Base-by-base conservation (phyloP, 2,888 invertebrate species). In the Acleris literana region DNA sequence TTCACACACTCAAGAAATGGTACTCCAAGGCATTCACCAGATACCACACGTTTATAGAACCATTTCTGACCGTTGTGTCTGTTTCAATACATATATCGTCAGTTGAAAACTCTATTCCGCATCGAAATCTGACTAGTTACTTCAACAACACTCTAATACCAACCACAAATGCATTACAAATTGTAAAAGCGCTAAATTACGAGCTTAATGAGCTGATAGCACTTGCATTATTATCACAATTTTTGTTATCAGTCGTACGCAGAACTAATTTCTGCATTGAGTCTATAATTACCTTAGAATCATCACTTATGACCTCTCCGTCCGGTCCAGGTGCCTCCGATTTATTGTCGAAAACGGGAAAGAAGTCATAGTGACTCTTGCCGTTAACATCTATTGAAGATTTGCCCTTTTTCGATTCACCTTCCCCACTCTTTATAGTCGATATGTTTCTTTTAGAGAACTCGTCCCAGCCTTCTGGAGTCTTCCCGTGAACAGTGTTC, bases 181-280 rank as follows among this genome's bases (percentile, higher is more conserved):
- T 63, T 52, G 56, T 51, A 63, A 51, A 63, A 65, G 44, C 55
- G 58, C 57, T 64, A 81, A 84, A 13, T 86, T 90, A 90, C 76
- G 88, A 86, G 81, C 87, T 88, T 87, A 90, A 82, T 80, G 92
- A 89, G 87, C 88, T 89, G 86, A 92, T 86, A 83, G 89, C 87
- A 86, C 88, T 91, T 82, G 86, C 80, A 72, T 89, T 90, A 88
- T 85, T 92, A 92, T 92, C 92, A 92, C 92, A 92, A 87, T 90
- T 83, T 83, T 89, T 88, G 80, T 88, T 92, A 88, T 92, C 92
- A 92, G 92, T 92, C 92, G 92, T 83, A 84, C 87, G 90, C 90
- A 92, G 84, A 84, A 87, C 88, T 88, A 92, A 65, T 74, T 92
- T 91, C 86, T 90, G 93, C 92, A 92, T 90, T 85, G 93, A 87